Conservation (phyloP, 1,140 invertebrate genomes). For the Diabrotica undecimpunctata region DNA sequence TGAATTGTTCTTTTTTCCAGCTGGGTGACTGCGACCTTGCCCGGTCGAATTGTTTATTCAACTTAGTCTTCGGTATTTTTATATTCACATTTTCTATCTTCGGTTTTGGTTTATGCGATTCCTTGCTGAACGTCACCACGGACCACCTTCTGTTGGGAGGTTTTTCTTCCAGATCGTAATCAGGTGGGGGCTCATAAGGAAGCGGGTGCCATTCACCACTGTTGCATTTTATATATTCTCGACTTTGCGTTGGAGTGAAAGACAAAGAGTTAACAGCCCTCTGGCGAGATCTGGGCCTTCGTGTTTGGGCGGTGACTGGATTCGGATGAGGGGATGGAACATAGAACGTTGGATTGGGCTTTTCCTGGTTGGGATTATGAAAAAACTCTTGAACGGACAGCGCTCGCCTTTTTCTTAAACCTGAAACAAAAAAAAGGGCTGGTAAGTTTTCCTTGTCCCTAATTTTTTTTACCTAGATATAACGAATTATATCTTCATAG, state of each 20-base stretch:
- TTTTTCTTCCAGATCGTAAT: conserved; percentile 40
- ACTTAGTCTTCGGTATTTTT: conserved; percentile 45
- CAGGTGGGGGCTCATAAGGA: conserved; percentile 44
- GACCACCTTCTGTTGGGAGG: conserved; percentile 40
- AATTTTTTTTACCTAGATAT: no score
- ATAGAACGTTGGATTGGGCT: conserved; percentile 59
- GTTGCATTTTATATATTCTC: conserved; percentile 39
- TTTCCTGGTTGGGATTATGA: conserved; percentile 44
- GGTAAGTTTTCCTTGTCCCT: no score
- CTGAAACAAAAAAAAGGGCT: neutral
- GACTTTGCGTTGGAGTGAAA: conserved; percentile 27
- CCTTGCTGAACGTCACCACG: conserved; percentile 28
- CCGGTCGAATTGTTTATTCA: conserved; percentile 34
- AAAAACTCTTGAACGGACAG: conserved; percentile 65
- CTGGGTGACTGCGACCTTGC: conserved; percentile 44
- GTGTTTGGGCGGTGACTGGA: conserved; percentile 24
- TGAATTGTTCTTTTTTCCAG: conserved; percentile 38
- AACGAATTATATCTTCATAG: no score
- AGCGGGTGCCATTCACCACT: conserved; percentile 37
- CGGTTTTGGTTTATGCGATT: conserved; percentile 26
- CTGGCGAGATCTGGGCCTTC: conserved; percentile 34
- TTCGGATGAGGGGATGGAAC: conserved; percentile 52
- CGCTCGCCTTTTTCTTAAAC: conserved; percentile 59
- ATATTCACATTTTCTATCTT: conserved; percentile 36
- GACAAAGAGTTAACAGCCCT: conserved; percentile 30